Base-by-base conservation (phyloP, 2,113 vertebrate species). In the Chionodraco myersi region DNA sequence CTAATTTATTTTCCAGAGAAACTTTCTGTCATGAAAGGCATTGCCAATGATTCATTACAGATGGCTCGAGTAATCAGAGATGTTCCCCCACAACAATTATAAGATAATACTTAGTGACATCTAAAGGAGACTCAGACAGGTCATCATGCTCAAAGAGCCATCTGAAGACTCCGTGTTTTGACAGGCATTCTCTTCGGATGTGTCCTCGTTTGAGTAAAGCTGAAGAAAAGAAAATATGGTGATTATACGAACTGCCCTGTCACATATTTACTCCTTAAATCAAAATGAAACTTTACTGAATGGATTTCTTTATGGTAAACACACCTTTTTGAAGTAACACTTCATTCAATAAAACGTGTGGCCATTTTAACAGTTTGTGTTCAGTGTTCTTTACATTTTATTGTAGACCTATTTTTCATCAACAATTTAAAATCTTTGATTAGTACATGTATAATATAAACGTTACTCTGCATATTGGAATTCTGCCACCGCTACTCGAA, bases 131-230 rank as follows among this genome's bases (percentile, higher is more conserved):
- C 48, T 30, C 44, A n/a, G 7, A 0, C 64, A 23, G 81, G 70
- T 77, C 73, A 75, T 87, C 83, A 84, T 15, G 34, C 23, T 79
- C 75, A 72, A 68, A 80, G 34, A 75, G 58, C 63, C n/a, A 45
- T 54, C 60, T 34, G 6, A 77, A 61, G 63, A 73, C 36, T 72
- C n/a, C 5, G 41, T 80, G 81, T 77, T 75, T 84, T 64, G 78
- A 84, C 70, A 82, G 78, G 30, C 16, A 23, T 79, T 54, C 52
- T 75, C 51, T 45, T 75, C 53, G 18, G 78, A 72, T 59, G n/a
- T 59, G 60, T 68, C 62, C 36, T 30, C 30, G 63, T 79, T 79
- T 79, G 75, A 79, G 67, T 61, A 53, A 82, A 85, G 63, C 36
- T 68, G 30, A 34, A 47, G 21, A 21, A 21, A 21, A 87, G 26